phyloP scores from a whole-genome alignment of 2,797 vertebrate genomes.

The Hydrophis major region DNA sequence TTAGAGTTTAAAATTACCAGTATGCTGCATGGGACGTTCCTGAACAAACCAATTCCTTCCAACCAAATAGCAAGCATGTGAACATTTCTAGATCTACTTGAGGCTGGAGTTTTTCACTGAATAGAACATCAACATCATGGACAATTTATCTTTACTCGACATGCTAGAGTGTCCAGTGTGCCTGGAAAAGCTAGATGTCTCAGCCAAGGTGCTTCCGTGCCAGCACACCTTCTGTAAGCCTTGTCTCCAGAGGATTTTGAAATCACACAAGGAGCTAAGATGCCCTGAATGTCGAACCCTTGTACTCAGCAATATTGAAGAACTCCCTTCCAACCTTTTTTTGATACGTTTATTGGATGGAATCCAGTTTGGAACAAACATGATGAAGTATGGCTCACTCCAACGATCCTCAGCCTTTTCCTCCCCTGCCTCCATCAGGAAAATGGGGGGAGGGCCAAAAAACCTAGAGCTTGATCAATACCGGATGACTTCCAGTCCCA shows the following conservation, averaged over 20 bases:
- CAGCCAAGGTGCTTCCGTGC: constrained; percentile 90
- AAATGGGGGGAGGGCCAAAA: constrained; percentile 61
- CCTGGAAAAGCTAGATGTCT: constrained; percentile 82
- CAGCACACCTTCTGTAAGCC: constrained; percentile 92
- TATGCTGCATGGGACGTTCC: not conserved
- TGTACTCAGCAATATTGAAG: constrained; percentile 79
- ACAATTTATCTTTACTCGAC: constrained; percentile 79
- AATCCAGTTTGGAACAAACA: constrained; percentile 63
- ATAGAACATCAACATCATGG: constrained; percentile 70
- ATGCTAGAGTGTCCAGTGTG: constrained; percentile 90
- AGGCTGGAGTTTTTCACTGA: constrained; percentile 38
- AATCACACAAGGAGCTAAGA: constrained; percentile 76
- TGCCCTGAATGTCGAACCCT: constrained; percentile 86
- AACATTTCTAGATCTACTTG: constrained; percentile 37
- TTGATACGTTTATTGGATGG: constrained; percentile 84
- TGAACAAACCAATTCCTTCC: not conserved
- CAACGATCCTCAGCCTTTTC: constrained; percentile 65
- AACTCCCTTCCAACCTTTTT: constrained; percentile 85
- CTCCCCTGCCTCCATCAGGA: constrained; percentile 65
- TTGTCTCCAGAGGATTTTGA: constrained; percentile 84
- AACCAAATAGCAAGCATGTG: constrained; percentile 32
- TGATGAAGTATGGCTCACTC: constrained; percentile 62
- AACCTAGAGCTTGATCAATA: constrained; percentile 67
- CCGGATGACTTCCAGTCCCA: constrained; percentile 68
- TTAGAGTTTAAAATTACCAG: not conserved